phyloP scores from a whole-genome alignment of 2,113 vertebrate genomes.

The Manacus vitellinus region DNA sequence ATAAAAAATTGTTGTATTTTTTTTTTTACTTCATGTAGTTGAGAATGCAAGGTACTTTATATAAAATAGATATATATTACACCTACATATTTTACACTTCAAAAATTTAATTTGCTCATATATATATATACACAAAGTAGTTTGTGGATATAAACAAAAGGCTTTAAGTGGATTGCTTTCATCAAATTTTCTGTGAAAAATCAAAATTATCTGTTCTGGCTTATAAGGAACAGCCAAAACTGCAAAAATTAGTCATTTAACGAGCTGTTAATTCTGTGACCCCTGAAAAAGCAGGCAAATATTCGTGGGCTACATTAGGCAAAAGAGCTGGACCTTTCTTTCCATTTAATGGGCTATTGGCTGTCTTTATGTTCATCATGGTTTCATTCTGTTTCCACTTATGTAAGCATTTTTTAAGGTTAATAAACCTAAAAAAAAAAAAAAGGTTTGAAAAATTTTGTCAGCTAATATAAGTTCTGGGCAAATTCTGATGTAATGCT shows the following conservation, averaged over 20 bases:
- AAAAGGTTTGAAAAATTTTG: neutral
- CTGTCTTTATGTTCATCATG: neutral
- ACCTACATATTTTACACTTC: neutral
- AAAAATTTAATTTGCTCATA: neutral
- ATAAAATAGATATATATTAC: neutral
- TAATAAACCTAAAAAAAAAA: neutral
- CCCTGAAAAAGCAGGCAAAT: neutral
- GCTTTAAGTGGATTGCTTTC: neutral
- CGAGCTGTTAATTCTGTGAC: neutral
- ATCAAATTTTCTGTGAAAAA: neutral
- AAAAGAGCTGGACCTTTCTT: neutral
- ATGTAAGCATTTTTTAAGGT: neutral
- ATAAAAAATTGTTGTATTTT: rapidly evolving
- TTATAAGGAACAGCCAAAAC: neutral
- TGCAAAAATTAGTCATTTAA: neutral
- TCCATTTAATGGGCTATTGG: neutral
- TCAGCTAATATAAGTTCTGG: neutral
- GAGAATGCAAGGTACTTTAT: neutral
- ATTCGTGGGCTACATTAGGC: neutral
- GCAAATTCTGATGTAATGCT: neutral
- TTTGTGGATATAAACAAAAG: neutral
- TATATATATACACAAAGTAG: neutral
- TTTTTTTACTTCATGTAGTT: neutral
- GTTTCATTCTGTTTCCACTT: neutral
- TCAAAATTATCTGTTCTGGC: neutral